These are phyloP conservation scores for Etheostoma cragini DNA, from an alignment of 2,113 vertebrate genomes.

Conservation along the genomic window DNA sequence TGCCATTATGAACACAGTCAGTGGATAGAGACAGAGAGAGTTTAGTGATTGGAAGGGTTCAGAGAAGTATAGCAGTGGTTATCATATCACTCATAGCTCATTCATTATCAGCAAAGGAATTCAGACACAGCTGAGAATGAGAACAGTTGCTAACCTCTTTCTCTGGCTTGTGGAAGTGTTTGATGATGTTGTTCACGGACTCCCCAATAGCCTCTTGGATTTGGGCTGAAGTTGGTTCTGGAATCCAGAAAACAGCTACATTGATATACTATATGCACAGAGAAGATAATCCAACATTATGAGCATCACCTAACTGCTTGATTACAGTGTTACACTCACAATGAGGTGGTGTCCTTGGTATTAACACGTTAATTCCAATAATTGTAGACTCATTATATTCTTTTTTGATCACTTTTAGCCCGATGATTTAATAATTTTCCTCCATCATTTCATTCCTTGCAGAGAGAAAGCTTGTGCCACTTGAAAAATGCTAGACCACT, in stretches of 20 bases:
- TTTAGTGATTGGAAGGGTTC: background rate
- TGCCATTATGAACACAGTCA: background rate
- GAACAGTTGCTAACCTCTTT: conserved; percentile 86
- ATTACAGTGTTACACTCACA: too few relatives aligned
- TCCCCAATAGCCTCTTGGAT: conserved; percentile 95
- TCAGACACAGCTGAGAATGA: background rate
- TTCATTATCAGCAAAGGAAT: background rate
- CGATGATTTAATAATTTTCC: too few relatives aligned
- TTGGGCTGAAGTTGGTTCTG: conserved; percentile 91
- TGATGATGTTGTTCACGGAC: conserved; percentile 93
- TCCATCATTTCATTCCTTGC: too few relatives aligned
- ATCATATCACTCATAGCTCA: background rate
- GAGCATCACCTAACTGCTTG: too few relatives aligned
- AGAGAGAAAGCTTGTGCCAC: too few relatives aligned
- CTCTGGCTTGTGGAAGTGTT: conserved; percentile 96
- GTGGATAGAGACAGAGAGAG: background rate
- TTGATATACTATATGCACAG: background rate
- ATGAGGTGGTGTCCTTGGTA: too few relatives aligned
- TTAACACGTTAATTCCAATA: too few relatives aligned
- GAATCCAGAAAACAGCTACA: conserved; percentile 27
- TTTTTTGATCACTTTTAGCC: too few relatives aligned
- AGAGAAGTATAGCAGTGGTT: background rate
- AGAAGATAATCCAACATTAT: too few relatives aligned
- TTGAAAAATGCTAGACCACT: too few relatives aligned
- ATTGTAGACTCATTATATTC: too few relatives aligned